Evolutionary conservation across 2,797 vertebrate genomes (phyloP).

Genomic region (Phataginus tricuspis): DNA sequence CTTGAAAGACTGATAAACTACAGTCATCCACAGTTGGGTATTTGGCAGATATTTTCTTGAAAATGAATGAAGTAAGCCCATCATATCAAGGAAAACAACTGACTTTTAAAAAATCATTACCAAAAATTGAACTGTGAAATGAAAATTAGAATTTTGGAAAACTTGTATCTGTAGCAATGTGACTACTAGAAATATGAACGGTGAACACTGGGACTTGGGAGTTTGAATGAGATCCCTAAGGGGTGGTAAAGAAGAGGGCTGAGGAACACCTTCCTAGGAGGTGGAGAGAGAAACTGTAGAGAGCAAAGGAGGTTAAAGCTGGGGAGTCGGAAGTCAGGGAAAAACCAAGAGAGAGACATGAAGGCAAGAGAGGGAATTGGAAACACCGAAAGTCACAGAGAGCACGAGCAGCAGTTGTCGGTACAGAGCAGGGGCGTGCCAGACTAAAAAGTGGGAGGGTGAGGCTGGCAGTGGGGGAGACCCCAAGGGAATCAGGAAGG

Average conservation of each 20-base stretch:
- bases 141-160: constrained; percentile 40
- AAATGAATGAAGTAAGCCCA: neutral
- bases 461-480: too few species aligned
- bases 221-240: neutral
- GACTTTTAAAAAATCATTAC: neutral
- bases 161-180: neutral
- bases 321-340: neutral
- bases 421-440: neutral
- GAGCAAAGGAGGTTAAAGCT: neutral
- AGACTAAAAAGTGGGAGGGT: too few species aligned
- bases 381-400: neutral
- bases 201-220: neutral
- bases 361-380: neutral
- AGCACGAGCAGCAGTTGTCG: too few species aligned
- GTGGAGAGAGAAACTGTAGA: neutral
- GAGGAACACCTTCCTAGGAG: neutral
- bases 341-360: neutral
- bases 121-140: neutral
- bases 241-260: neutral
- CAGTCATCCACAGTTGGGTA: neutral
- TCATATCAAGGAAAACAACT: neutral
- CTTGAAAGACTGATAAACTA: neutral
- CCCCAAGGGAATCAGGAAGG: too few species aligned
- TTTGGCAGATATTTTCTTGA: neutral
- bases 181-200: neutral